Percentiles rank a stretch among this genome's conserved stretches.
Evolutionary conservation across 1,140 invertebrate genomes (phyloP).

Genomic region (Drosophila pachea): DNA sequence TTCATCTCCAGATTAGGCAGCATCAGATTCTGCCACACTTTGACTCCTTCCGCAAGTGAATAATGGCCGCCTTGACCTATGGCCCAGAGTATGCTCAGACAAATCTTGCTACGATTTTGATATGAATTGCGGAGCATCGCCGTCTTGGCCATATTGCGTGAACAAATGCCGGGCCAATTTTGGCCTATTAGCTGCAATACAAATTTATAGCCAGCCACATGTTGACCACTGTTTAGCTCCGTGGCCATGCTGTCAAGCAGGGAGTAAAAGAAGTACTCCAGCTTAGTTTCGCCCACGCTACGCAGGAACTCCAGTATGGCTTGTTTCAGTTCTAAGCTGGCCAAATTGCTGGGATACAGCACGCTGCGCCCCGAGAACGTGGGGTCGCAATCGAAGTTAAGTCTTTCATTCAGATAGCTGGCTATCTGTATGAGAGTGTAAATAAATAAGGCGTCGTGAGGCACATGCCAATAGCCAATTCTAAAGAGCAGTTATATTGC

Average conservation of each 20-base stretch:
- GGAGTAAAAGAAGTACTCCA: slow-evolving; percentile 82
- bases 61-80: slow-evolving; percentile 86
- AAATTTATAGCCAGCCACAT: slow-evolving; percentile 85
- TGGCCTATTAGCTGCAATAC: slow-evolving; percentile 84
- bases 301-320: slow-evolving; percentile 72
- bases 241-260: slow-evolving; percentile 81
- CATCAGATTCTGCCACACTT: slow-evolving; percentile 91
- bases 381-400: slow-evolving; percentile 69
- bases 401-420: slow-evolving; percentile 54
- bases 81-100: slow-evolving; percentile 88
- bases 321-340: slow-evolving; percentile 45
- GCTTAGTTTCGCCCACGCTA: slow-evolving; percentile 79
- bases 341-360: slow-evolving; percentile 67
- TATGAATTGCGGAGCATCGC: slow-evolving; percentile 85
- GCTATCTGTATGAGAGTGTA: slow-evolving; percentile 35
- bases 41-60: slow-evolving; percentile 85
- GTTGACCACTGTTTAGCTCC: slow-evolving; percentile 64
- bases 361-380: slow-evolving; percentile 66
- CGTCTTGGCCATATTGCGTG: slow-evolving; percentile 82
- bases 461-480: background rate
- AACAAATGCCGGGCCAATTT: slow-evolving; percentile 83
- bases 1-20: slow-evolving; percentile 86
- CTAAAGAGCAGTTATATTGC: background rate
- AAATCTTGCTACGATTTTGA: slow-evolving; percentile 88
- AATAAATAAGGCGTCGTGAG: background rate